Evolutionary conservation across 2,113 vertebrate species (phyloP).

Genomic region (Penelope pileata): DNA sequence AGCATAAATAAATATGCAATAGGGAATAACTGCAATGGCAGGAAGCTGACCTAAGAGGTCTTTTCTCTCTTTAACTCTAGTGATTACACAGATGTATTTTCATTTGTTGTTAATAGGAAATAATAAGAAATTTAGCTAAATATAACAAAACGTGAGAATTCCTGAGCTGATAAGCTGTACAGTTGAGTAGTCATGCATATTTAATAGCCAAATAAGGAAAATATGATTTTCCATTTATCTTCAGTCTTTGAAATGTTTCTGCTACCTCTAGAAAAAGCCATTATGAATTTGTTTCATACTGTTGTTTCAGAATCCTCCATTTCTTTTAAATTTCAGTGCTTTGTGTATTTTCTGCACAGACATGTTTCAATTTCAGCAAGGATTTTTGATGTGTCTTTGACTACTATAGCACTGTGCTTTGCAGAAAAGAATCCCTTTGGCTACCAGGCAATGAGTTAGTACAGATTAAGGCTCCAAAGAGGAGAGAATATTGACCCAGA

Average conservation of each 20-base stretch:
- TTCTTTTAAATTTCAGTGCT: neutral
- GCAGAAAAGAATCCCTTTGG: neutral
- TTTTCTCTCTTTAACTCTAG: neutral
- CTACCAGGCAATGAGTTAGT: neutral
- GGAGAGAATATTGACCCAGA: neutral
- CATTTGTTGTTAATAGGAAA: conserved; percentile 23
- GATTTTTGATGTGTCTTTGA: neutral
- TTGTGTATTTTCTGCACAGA: neutral
- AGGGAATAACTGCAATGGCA: conserved; percentile 28
- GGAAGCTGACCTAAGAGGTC: conserved; percentile 7
- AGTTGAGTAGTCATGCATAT: conserved; percentile 25
- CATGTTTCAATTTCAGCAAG: neutral
- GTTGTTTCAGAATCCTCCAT: neutral
- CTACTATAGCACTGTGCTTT: neutral
- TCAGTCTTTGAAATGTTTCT: neutral
- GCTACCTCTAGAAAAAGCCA: neutral
- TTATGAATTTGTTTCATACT: neutral
- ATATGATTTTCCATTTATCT: neutral
- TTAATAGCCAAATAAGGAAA: conserved; percentile 23
- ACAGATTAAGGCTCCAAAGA: neutral
- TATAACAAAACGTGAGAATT: neutral
- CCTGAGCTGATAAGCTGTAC: neutral
- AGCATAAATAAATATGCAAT: conserved; percentile 29
- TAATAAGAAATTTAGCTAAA: neutral
- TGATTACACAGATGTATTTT: conserved; percentile 35